Base-by-base conservation (phyloP, 2,888 invertebrate genomes). In the Protodeltote pygarga region DNA sequence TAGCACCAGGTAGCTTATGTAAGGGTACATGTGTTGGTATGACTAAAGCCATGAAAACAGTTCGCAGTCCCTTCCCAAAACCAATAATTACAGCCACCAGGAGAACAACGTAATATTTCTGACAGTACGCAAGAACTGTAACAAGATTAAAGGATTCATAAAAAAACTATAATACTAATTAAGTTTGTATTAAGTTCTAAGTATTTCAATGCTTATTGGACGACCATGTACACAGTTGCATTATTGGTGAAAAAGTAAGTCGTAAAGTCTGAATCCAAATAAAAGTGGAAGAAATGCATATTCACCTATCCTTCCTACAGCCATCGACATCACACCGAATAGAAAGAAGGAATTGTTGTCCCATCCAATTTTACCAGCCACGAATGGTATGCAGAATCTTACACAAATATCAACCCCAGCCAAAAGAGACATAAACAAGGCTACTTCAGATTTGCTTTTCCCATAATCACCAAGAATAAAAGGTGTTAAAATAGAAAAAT, bases 31-130 rank as follows among this genome's bases (percentile, higher is more conserved):
- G 94, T 0, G 94, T 93, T 2, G 95, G 95, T 65, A 96, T 95
- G 6, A 95, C 95, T 3, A 96, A 80, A 0, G 95, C 94, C 94
- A 95, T 95, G 70, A 95, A 95, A 3, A 96, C 94, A 3, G 95
- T 95, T 41, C 95, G 87, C 0, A 96, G 78, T 0, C 94, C 95
- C 83, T 95, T 96, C 11, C 95, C 95, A 46, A 94, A 93, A 0
- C 96, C 96, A 53, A 95, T 94, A 57, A 95, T 92, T 0, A 94
- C 92, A 17, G 95, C 94, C 8, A 95, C 93, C 9, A 91, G 57
- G 14, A 95, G 73, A 0, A 94, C 89, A 1, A 94, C 81, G 6
- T 75, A 69, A 71, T 93, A 94, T 6, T 92, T 89, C 55, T 93
- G 93, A 17, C 93, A 92, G 67, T 94, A 93, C 1, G 95, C 94